Conservation (phyloP, 1,140 invertebrate species). For the Protaetia brevitarsis region DNA sequence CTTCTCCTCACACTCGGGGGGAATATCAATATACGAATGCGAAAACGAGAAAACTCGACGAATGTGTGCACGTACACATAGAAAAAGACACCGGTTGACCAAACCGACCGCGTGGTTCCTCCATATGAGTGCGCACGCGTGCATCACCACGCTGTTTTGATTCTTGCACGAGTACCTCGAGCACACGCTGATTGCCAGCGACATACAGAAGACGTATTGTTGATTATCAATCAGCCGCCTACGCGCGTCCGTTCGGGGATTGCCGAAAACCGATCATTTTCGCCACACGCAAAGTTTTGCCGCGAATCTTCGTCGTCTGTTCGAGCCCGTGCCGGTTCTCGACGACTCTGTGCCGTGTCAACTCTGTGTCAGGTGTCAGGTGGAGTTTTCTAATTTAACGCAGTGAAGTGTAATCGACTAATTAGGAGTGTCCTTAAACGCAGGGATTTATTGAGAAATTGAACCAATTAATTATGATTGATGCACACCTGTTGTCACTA, state of each 20-base stretch:
- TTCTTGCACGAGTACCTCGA: constrained; percentile 35
- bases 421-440: not conserved
- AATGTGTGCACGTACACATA: not conserved
- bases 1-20: no score
- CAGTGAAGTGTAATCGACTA: not conserved
- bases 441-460: not conserved
- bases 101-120: constrained; percentile 28
- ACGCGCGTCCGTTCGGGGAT: constrained; percentile 4
- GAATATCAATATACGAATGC: no score
- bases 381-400: not conserved
- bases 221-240: constrained; percentile 31
- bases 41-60: not conserved
- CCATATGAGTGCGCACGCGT: constrained; percentile 36
- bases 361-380: not conserved
- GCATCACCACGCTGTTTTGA: constrained; percentile 39
- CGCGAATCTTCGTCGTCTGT: not conserved
- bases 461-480: constrained; percentile 7
- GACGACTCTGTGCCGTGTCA: not conserved
- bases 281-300: not conserved
- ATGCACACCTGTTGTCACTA: not conserved
- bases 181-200: constrained; percentile 41
- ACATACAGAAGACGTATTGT: constrained; percentile 38
- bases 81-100: constrained; percentile 9
- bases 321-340: not conserved
- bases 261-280: constrained; percentile 7